Percentiles rank a stretch among this genome's conserved stretches.
phyloP scores from a whole-genome alignment of 1,140 invertebrate species.

The Panagrolaimus sp. region DNA sequence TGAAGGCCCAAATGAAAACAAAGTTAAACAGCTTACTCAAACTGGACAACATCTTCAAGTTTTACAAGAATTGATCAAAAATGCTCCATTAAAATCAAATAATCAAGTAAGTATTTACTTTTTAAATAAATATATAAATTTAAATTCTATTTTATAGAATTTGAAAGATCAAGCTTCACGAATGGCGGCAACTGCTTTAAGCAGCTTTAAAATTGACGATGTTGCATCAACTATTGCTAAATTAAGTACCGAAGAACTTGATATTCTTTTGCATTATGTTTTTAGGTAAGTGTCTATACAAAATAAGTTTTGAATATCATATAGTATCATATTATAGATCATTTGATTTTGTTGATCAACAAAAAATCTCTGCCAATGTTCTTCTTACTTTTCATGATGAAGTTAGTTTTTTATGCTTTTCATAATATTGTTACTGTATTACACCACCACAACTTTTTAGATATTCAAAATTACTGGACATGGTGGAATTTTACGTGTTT shows the following conservation, averaged over 20 bases:
- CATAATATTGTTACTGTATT: neutral
- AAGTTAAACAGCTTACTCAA: neutral
- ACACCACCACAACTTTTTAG: neutral
- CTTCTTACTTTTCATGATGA: too few relatives aligned
- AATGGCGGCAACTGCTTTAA: neutral
- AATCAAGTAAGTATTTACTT: neutral
- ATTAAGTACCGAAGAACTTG: neutral
- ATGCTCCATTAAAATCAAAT: neutral
- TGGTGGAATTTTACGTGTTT: neutral
- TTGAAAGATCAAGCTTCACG: constrained; percentile 1
- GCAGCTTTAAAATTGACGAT: neutral
- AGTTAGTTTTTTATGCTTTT: neutral
- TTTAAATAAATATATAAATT: neutral
- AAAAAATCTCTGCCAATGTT: too few relatives aligned
- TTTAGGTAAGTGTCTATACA: neutral
- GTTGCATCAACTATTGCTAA: neutral
- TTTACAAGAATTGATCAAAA: neutral
- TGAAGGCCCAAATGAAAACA: neutral
- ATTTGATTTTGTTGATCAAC: neutral
- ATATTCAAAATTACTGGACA: constrained; percentile 1
- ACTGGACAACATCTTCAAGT: neutral
- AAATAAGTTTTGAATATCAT: neutral
- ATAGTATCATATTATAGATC: neutral
- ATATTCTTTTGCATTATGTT: neutral
- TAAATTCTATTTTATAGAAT: neutral